Evolutionary conservation across 2,888 invertebrate genomes (phyloP), one percentile per base, ranked within the genome.

Genomic region (Nematopogon swammerdamellus): DNA sequence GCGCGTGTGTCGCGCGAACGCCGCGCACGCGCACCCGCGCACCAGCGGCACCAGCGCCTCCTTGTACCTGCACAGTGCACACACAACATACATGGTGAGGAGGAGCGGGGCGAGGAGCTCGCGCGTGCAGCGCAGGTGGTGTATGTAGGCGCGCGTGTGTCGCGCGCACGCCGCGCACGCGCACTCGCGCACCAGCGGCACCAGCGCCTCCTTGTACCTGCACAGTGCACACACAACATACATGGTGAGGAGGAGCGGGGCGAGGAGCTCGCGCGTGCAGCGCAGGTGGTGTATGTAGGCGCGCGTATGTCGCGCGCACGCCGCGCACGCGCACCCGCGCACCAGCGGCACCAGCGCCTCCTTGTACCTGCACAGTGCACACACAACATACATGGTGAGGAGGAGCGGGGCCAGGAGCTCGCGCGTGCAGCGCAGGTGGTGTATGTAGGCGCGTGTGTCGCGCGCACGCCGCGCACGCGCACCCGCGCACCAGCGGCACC

Each of bases 231-330:
- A 44, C 30, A 36, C 30, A 18, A 80, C 88, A 81, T 73, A 91
- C 89, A 95, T 89, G 85, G 88, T 93, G 16, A 97, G 74, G 48
- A 97, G 76, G 44, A 95, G 88, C 1, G 85, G 82, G 1, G 88
- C 89, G 48, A 96, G 76, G 59, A 97, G 81, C 71, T 97, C 96
- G 57, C 88, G 86, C 0, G 93, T 92, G 45, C 86, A 86, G 51
- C 91, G 73, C 44, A 97, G 82, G 72, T 97, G 96, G 63, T 93
- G 85, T 17, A 95, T 81, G 63, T 97, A 97, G 0, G 92, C 91
- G 54, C 87, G 83, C 0, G 92, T 89, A 65, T 94, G 92, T 61
- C 92, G 89, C 57, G 74, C 75, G 64, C 96, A 97, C 0, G 91
- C 76, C 51, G 92, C 76, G 65, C 97, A 97, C 11, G 73, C 65